Evolutionary conservation across 2,797 vertebrate species (phyloP).

Genomic region (Ctenopoma kingsleyae): DNA sequence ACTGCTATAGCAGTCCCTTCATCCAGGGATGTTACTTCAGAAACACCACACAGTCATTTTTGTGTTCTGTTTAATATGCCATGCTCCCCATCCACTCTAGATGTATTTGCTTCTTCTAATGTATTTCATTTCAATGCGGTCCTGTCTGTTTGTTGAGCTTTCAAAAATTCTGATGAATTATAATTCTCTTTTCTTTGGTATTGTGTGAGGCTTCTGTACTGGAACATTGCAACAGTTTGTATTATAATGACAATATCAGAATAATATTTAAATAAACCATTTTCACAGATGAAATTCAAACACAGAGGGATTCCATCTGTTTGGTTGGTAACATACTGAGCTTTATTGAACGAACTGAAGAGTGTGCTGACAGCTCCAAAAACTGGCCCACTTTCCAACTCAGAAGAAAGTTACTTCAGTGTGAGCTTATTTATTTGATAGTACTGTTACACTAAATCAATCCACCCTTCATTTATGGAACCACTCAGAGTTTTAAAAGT

Average conservation of each 20-base stretch:
- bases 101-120: constrained; percentile 75
- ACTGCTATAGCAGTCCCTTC: constrained; percentile 43
- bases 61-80: constrained; percentile 58
- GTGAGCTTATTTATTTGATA: constrained; percentile 28
- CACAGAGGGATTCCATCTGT: constrained; percentile 66
- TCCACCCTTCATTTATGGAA: background rate
- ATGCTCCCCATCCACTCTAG: constrained; percentile 51
- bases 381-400: constrained; percentile 35
- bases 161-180: constrained; percentile 69
- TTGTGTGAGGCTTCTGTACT: constrained; percentile 80
- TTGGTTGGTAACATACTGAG: constrained; percentile 45
- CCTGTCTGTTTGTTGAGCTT: constrained; percentile 77
- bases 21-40: constrained; percentile 55
- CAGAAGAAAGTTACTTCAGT: constrained; percentile 28
- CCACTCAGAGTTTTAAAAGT: background rate
- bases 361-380: constrained; percentile 41
- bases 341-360: constrained; percentile 4
- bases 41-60: constrained; percentile 47
- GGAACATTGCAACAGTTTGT: constrained; percentile 81
- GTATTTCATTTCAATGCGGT: constrained; percentile 73
- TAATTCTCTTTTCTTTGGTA: constrained; percentile 75
- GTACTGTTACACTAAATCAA: background rate
- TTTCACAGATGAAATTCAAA: constrained; percentile 80
- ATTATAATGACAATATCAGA: constrained; percentile 80
- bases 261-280: constrained; percentile 83